A percentile compares a stretch with the other conserved stretches of the same genome.
Conservation (phyloP, 2,888 invertebrate species). For the Operophtera brumata region DNA sequence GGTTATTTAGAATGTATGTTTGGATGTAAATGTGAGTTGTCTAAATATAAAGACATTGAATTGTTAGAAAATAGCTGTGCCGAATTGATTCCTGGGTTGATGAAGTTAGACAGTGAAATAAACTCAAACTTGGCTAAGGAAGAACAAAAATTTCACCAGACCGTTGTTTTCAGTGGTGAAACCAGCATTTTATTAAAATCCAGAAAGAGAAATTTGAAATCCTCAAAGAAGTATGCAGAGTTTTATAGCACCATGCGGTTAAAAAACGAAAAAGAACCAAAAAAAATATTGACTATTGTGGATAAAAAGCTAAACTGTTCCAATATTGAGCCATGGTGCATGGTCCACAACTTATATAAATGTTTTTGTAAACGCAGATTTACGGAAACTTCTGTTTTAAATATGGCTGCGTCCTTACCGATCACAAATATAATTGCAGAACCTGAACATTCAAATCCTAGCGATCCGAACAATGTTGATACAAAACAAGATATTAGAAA, state of each 20-base stretch:
- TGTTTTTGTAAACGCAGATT: constrained; percentile 82
- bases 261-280: constrained; percentile 43
- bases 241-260: constrained; percentile 60
- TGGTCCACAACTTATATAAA: constrained; percentile 83
- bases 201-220: constrained; percentile 79
- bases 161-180: constrained; percentile 83
- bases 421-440: constrained; percentile 2
- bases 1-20: constrained; percentile 82
- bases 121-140: constrained; percentile 82
- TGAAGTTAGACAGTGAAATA: constrained; percentile 72
- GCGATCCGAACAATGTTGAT: not conserved
- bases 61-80: constrained; percentile 44
- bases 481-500: not conserved
- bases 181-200: constrained; percentile 83
- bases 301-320: constrained; percentile 52
- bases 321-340: constrained; percentile 83
- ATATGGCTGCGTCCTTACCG: not conserved
- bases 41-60: constrained; percentile 50
- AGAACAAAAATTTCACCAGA: constrained; percentile 87
- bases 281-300: constrained; percentile 45
- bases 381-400: constrained; percentile 28
- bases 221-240: constrained; percentile 82
- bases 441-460: not conserved
- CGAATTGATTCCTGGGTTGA: constrained; percentile 55
- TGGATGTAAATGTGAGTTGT: constrained; percentile 66